Base-by-base conservation (phyloP, 2,888 invertebrate genomes). In the Oscheius sp. region DNA sequence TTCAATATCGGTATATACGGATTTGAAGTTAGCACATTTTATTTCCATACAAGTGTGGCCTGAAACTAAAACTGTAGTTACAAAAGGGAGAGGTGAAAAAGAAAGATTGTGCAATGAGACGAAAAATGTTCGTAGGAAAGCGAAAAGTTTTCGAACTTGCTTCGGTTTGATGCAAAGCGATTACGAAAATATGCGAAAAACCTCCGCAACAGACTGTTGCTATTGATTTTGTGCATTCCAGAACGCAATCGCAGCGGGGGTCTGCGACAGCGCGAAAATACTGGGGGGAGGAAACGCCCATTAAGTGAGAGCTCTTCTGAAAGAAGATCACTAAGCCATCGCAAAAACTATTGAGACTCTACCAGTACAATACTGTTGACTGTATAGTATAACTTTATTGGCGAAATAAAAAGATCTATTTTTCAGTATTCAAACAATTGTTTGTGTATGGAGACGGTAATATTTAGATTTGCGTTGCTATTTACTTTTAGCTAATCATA, bases 11-110 rank as follows among this genome's bases (percentile, higher is more conserved):
- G 47, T 2, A 50, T 70, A 70, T 33, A 21, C 58, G 58, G 37
- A 29, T 13, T 70, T 70, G 50, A 70, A 70, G 32, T 70, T 70
- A 50, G 47, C 9, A 47, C 70, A 70, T 70, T 42, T 70, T 70
- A 70, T 57, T 70, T 70, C 70, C 70, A 70, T 70, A 70, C 70
- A 70, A 70, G 58, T 21, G 47, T 13, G 58, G 60, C 33, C 70
- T 70, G 48, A 35, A 70, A 70, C 10, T 66, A 35, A 29, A 13
- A 33, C 4, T 3, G 42, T 42, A 42, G 42, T 7, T 42, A 5
- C 7, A 42, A 42, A 42, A 42, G 7, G 13, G 13, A 11, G 68
- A 13, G 55, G 32, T 32, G 29, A n/a, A 51, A 29, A 51, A n/a
- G 68, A 68, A 53, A 11, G 37, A 13, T 50, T 13, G 29, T 29